Conservation (phyloP, 2,113 vertebrate species). For the Cynoglossus semilaevis region DNA sequence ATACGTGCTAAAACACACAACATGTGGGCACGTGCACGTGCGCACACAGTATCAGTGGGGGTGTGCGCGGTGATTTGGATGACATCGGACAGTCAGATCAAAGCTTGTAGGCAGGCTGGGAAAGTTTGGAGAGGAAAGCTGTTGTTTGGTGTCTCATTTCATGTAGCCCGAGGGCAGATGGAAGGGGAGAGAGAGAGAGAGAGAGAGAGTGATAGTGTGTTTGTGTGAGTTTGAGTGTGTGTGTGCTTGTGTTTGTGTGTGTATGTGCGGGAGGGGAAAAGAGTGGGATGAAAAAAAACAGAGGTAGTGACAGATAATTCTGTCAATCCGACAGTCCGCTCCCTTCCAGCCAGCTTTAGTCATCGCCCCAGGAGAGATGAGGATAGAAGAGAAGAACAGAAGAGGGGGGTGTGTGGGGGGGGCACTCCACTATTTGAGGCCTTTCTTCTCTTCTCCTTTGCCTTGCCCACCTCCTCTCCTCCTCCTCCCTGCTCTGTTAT, state of each 20-base stretch:
- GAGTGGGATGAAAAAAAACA: conserved; percentile 31
- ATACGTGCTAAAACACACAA: conserved; percentile 28
- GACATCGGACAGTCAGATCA: conserved; percentile 77
- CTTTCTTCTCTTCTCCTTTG: conserved; percentile 49
- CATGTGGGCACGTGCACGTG: no score
- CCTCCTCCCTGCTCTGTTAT: conserved; percentile 53
- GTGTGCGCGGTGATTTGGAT: conserved; percentile 63
- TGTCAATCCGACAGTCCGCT: conserved; percentile 63
- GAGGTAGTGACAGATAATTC: conserved; percentile 71
- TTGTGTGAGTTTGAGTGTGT: conserved; percentile 23
- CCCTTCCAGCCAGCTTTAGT: conserved; percentile 72
- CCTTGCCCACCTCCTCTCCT: conserved; percentile 27
- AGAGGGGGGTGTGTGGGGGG: conserved; percentile 21
- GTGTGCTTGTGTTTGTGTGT: conserved; percentile 5
- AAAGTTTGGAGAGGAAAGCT: conserved; percentile 82
- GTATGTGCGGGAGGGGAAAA: conserved; percentile 6
- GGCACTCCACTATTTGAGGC: conserved; percentile 61
- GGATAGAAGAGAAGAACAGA: conserved; percentile 59
- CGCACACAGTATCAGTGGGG: conserved; percentile 31
- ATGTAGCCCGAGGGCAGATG: conserved; percentile 73
- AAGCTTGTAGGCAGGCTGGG: conserved; percentile 76
- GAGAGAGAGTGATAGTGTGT: conserved; percentile 31
- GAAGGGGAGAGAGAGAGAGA: conserved; percentile 46
- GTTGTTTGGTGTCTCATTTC: conserved; percentile 82
- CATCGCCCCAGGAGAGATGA: conserved; percentile 67